Evolutionary conservation across 2,888 invertebrate species (phyloP).

Genomic region (Psococerastis gibbosa): DNA sequence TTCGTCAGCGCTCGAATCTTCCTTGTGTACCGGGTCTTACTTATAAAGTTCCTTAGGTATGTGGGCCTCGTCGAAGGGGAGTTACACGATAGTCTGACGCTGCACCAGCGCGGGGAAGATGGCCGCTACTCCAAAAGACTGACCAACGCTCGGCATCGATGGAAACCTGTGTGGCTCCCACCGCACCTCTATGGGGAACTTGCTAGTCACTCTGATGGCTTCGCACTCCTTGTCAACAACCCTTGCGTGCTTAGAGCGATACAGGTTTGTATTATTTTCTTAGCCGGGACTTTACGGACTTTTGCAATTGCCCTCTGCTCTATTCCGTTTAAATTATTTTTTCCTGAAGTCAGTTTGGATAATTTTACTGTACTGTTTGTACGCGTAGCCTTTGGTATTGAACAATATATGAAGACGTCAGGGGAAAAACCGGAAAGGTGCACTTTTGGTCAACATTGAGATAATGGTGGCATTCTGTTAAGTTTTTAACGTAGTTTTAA

Average conservation of each 20-base stretch:
- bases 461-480: no score
- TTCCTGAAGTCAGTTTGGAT: no score
- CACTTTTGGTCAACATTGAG: no score
- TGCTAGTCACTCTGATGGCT: slow-evolving; percentile 43
- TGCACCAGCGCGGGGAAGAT: slow-evolving; percentile 61
- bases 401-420: no score
- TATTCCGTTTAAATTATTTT: no score
- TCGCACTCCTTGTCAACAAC: slow-evolving; percentile 33
- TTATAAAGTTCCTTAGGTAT: slow-evolving; percentile 37
- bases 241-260: slow-evolving; percentile 30
- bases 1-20: no score
- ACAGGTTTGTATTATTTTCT: slow-evolving; percentile 22
- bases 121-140: slow-evolving; percentile 51
- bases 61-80: slow-evolving; percentile 76
- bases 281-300: slow-evolving; percentile 1
- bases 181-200: slow-evolving; percentile 77
- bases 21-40: no score
- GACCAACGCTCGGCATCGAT: slow-evolving; percentile 27
- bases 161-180: slow-evolving; percentile 31
- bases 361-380: no score
- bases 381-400: no score
- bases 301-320: no score
- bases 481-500: no score
- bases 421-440: no score
- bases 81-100: slow-evolving; percentile 70